Evolutionary conservation across 2,113 vertebrate genomes (phyloP).

Genomic region (Ranitomeya imitator): DNA sequence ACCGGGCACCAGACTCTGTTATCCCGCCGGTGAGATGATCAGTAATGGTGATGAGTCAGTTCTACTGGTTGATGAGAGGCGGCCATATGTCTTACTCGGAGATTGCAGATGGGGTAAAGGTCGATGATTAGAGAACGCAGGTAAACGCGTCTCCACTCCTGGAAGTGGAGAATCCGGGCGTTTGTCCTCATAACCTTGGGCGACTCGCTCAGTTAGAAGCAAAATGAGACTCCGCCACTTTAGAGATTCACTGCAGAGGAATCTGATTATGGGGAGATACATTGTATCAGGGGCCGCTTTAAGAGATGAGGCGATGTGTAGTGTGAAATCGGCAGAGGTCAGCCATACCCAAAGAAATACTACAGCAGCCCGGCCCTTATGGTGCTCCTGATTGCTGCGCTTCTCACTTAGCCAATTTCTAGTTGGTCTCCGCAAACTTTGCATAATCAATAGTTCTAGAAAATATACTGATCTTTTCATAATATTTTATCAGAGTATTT

Average conservation of each 20-base stretch:
- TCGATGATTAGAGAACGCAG: slow-evolving; percentile 15
- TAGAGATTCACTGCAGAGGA: background rate
- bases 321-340: background rate
- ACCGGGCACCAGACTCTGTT: background rate
- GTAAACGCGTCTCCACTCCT: background rate
- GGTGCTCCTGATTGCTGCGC: too few relatives aligned
- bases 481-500: too few relatives aligned
- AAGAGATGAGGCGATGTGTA: background rate
- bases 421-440: too few relatives aligned
- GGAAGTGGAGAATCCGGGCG: background rate
- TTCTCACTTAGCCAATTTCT: too few relatives aligned
- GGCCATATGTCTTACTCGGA: slow-evolving; percentile 33
- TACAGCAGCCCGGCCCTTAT: too few relatives aligned
- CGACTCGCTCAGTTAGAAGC: background rate
- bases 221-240: background rate
- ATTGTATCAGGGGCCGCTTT: background rate
- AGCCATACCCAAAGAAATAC: too few relatives aligned
- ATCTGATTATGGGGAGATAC: background rate
- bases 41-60: slow-evolving; percentile 34
- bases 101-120: slow-evolving; percentile 39
- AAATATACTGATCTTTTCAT: too few relatives aligned
- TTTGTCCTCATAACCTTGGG: slow-evolving; percentile 16
- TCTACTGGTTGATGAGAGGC: background rate
- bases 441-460: too few relatives aligned
- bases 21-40: slow-evolving; percentile 8